Conservation (phyloP, 2,113 vertebrate species). For the Lycaon pictus region DNA sequence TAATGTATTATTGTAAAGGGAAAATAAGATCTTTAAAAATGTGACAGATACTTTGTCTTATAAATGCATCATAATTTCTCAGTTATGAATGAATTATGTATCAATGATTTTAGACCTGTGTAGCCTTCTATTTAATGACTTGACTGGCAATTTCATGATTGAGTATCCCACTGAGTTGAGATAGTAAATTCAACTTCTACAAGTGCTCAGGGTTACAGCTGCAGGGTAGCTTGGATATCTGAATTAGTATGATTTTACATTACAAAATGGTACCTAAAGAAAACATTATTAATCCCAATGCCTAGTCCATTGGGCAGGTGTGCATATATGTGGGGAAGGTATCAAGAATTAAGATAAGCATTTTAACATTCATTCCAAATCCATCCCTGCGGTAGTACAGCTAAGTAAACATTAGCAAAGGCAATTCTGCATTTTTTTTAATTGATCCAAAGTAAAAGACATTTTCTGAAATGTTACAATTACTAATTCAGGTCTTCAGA, state of each 20-base stretch:
- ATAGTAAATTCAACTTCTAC: background rate
- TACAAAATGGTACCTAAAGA: background rate
- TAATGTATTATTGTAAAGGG: background rate
- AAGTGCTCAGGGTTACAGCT: background rate
- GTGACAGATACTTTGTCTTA: background rate
- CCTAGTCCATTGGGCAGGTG: no score
- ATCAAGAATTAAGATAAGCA: background rate
- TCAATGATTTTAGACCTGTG: background rate
- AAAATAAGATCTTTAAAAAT: background rate
- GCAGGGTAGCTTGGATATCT: background rate
- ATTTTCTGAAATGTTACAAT: conserved; percentile 48
- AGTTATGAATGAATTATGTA: background rate
- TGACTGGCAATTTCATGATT: background rate
- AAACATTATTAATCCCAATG: background rate
- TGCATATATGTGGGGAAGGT: background rate
- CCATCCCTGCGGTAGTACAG: background rate
- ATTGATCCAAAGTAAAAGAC: conserved; percentile 62
- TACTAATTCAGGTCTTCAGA: background rate
- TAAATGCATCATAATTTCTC: conserved; percentile 11
- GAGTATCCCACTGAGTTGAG: background rate
- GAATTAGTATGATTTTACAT: conserved; percentile 29
- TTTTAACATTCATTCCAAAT: conserved; percentile 33
- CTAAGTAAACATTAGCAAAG: conserved; percentile 34
- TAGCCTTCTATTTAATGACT: background rate
- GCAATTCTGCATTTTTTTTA: conserved; percentile 39